Percentiles rank a stretch among this genome's conserved stretches.
Conservation (phyloP, 1,140 invertebrate genomes). For the Pseudomyrmex cubaensis region DNA sequence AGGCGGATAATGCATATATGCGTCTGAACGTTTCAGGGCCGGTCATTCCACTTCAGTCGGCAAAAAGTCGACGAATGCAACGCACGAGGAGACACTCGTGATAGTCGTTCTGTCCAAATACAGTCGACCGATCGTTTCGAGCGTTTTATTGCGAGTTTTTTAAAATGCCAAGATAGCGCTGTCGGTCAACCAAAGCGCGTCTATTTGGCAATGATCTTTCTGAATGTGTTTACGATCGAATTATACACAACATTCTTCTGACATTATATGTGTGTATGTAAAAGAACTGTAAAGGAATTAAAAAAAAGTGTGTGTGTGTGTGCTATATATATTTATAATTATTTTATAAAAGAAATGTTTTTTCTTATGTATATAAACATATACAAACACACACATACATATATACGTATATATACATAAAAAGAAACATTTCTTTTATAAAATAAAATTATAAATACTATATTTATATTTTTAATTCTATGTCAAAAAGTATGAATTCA, state of each 20-base stretch:
- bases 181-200: constrained; percentile 4
- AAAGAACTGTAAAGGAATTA: not conserved
- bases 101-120: constrained; percentile 55
- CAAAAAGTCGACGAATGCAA: constrained; percentile 43
- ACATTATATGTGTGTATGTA: not conserved
- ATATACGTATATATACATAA: not conserved
- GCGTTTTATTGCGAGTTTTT: constrained; percentile 29
- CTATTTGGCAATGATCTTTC: constrained; percentile 24
- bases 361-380: too few species aligned
- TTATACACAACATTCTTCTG: not conserved
- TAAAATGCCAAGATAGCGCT: constrained; percentile 34
- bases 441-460: too few species aligned
- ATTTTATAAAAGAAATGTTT: too few species aligned
- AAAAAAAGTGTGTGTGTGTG: not conserved
- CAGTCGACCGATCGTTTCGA: constrained; percentile 48
- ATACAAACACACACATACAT: not conserved
- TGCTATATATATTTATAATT: not conserved
- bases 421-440: not conserved
- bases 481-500: too few species aligned
- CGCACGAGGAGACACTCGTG: constrained; percentile 12
- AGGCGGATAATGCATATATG: constrained; percentile 56
- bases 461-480: too few species aligned
- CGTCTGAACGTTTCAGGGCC: constrained; percentile 63
- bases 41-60: constrained; percentile 61
- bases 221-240: not conserved